phyloP scores from a whole-genome alignment of 2,797 vertebrate genomes.

The Darevskia mixta region DNA sequence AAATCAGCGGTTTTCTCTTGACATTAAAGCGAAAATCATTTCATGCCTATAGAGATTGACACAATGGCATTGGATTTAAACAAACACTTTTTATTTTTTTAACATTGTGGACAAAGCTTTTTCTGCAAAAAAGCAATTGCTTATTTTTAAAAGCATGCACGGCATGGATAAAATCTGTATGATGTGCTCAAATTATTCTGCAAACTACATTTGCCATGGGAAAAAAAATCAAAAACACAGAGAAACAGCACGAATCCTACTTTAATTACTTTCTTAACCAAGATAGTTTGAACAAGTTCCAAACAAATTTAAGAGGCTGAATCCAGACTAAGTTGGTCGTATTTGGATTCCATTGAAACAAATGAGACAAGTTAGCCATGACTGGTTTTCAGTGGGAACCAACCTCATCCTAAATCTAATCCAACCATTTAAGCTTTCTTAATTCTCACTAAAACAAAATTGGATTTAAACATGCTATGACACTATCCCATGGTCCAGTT shows the following conservation, averaged over 20 bases:
- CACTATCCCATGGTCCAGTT: not conserved
- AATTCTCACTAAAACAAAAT: not conserved
- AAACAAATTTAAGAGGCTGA: not conserved
- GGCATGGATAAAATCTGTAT: not conserved
- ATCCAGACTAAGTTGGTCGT: not conserved
- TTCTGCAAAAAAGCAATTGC: conserved; percentile 52
- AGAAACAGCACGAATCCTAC: not conserved
- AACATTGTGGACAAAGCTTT: conserved; percentile 42
- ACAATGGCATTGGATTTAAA: conserved; percentile 61
- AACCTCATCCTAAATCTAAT: too few species aligned
- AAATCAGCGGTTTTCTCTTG: conserved; percentile 74
- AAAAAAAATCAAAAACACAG: not conserved
- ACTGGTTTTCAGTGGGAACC: too few species aligned
- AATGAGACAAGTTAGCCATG: not conserved
- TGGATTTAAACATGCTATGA: not conserved
- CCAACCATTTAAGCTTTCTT: not conserved
- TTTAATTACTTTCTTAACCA: not conserved
- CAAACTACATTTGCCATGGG: not conserved
- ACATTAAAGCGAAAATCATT: conserved; percentile 66
- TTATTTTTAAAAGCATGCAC: not conserved
- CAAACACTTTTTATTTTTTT: conserved; percentile 1
- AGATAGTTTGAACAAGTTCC: not conserved
- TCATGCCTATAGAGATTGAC: conserved; percentile 60
- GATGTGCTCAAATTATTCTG: not conserved
- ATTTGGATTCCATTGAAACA: not conserved